Conservation (phyloP, 1,140 invertebrate species). For the Ridgeia piscesae region DNA sequence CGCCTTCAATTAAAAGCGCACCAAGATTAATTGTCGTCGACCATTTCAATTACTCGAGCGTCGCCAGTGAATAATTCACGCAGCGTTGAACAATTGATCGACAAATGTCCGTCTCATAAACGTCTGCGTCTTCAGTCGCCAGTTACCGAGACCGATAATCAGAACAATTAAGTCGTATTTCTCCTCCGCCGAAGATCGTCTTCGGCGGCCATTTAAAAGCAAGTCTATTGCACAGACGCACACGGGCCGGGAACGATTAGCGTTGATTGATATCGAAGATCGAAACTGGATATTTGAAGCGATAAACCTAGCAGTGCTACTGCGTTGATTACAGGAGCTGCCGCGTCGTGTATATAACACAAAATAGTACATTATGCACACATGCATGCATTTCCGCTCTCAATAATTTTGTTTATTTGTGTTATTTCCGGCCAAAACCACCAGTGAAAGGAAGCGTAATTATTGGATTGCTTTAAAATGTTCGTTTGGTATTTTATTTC, state of each 20-base stretch:
- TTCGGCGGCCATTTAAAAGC: not conserved
- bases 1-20: not conserved
- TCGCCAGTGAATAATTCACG: not conserved
- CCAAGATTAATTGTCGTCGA: not conserved
- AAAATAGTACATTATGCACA: not conserved
- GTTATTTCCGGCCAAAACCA: not conserved
- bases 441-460: not conserved
- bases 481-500: not conserved
- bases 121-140: not conserved
- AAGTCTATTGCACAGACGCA: not conserved
- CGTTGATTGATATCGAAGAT: not conserved
- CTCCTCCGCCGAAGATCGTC: not conserved
- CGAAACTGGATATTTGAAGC: no score
- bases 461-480: not conserved
- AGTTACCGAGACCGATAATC: not conserved
- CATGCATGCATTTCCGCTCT: not conserved
- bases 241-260: not conserved
- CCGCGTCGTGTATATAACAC: not conserved
- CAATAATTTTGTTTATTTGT: not conserved
- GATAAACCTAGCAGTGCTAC: no score
- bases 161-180: not conserved
- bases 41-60: not conserved
- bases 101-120: not conserved
- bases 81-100: not conserved
- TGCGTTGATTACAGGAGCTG: not conserved